Conservation (phyloP, 2,113 vertebrate species). For the Callorhinus ursinus region DNA sequence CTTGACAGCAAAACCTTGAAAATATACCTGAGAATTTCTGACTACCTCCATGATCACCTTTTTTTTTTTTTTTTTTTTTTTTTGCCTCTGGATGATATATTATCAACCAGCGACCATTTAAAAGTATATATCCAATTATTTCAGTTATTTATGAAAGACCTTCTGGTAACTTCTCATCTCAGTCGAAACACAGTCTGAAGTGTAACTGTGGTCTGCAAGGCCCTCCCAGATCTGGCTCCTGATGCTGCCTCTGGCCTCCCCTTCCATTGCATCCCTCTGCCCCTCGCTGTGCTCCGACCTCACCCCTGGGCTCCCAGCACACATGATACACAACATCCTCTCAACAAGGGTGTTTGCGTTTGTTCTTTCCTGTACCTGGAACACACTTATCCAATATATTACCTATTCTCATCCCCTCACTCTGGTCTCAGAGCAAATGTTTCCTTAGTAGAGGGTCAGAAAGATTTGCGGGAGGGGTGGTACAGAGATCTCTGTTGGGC, state of each 20-base stretch:
- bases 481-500: background rate
- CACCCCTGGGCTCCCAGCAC: fast-evolving
- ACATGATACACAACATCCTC: fast-evolving
- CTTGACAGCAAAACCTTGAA: background rate
- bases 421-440: background rate
- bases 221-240: fast-evolving
- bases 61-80: background rate
- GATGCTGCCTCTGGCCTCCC: background rate
- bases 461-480: too few species aligned
- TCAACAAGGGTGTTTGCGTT: background rate
- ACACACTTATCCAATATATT: too few species aligned
- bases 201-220: fast-evolving
- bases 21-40: background rate
- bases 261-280: background rate
- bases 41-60: background rate
- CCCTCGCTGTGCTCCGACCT: too few species aligned
- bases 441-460: background rate
- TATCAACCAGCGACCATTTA: background rate
- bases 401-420: background rate
- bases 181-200: background rate
- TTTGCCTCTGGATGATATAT: background rate
- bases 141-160: background rate
- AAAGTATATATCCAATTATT: background rate
- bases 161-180: background rate
- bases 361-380: background rate